Conservation (phyloP, 2,797 vertebrate genomes). For the Sebastes cheni region DNA sequence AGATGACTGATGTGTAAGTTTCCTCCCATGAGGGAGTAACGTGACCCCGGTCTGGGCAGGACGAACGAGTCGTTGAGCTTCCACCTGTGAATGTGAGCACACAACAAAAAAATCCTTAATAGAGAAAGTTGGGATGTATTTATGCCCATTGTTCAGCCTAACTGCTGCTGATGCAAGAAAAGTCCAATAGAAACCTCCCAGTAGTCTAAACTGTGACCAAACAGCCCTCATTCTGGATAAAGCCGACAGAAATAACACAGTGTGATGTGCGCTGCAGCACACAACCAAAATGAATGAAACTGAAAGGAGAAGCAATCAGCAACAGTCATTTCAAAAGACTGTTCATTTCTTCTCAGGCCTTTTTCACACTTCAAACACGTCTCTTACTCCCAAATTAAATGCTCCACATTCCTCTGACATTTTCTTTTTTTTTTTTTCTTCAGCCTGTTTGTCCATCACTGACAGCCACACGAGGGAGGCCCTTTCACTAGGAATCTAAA, state of each 20-base stretch:
- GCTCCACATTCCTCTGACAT: constrained; percentile 13
- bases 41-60: constrained; percentile 85
- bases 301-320: constrained; percentile 47
- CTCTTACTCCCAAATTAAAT: constrained; percentile 21
- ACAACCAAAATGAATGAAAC: constrained; percentile 32
- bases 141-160: not conserved
- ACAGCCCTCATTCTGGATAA: constrained; percentile 20
- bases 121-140: not conserved
- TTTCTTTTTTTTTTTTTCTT: constrained; percentile 11
- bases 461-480: not conserved
- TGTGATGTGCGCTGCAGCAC: constrained; percentile 9
- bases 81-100: constrained; percentile 85
- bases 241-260: constrained; percentile 42
- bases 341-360: constrained; percentile 22
- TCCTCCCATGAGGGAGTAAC: constrained; percentile 88
- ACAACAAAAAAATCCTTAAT: not conserved
- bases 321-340: constrained; percentile 36
- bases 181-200: not conserved
- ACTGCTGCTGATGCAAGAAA: not conserved
- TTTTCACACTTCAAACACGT: constrained; percentile 29
- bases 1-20: constrained; percentile 91
- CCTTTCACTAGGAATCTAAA: not conserved
- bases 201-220: not conserved
- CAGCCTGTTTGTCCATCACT: constrained; percentile 5
- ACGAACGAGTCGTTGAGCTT: constrained; percentile 92